A percentile compares a stretch with the other conserved stretches of the same genome.
Evolutionary conservation across 2,888 invertebrate species (phyloP).

Genomic region (Autographa pulchrina): DNA sequence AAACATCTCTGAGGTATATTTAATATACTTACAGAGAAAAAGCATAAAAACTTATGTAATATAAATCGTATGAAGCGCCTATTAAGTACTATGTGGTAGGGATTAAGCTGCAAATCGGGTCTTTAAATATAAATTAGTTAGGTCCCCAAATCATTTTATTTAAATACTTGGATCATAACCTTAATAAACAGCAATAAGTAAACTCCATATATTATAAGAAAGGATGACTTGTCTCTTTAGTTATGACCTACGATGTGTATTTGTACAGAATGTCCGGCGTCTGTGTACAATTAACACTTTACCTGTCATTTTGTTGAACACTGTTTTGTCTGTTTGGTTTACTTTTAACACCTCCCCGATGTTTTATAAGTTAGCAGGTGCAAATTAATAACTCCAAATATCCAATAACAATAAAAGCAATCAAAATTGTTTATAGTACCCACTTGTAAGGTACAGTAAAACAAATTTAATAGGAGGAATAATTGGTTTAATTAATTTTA

Average conservation of each 20-base stretch:
- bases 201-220: neutral
- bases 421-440: neutral
- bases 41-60: too few species aligned
- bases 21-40: too few species aligned
- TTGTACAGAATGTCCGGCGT: constrained; percentile 28
- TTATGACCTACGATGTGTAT: constrained; percentile 11
- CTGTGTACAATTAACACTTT: constrained; percentile 56
- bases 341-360: constrained; percentile 45
- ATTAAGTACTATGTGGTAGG: too few species aligned
- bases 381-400: constrained; percentile 49
- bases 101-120: too few species aligned
- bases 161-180: constrained; percentile 3
- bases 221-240: neutral
- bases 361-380: constrained; percentile 30
- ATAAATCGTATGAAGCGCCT: too few species aligned
- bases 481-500: constrained; percentile 4
- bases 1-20: neutral
- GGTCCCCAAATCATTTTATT: neutral
- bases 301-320: constrained; percentile 29
- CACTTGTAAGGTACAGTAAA: neutral
- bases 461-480: neutral
- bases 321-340: constrained; percentile 51
- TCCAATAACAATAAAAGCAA: constrained; percentile 27
- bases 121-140: too few species aligned
- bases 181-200: constrained; percentile 17